A percentile compares a stretch with the other conserved stretches of the same genome.
Conservation (phyloP, 2,888 invertebrate genomes). For the Caenorhabditis sp. region DNA sequence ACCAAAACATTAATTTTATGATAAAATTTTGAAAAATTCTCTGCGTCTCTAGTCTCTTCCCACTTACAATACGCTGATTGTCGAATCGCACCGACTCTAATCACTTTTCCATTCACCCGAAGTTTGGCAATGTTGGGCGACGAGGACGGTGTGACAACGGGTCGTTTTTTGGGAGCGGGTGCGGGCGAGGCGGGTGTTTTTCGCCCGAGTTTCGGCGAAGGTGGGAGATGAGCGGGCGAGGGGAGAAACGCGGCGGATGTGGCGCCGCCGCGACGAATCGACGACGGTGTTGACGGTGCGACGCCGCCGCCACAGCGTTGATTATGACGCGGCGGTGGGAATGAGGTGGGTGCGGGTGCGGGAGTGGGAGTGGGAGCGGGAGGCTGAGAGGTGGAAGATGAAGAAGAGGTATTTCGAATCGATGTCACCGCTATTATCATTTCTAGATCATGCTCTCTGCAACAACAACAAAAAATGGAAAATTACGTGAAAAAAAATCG, state of each 20-base stretch:
- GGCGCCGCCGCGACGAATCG: slow-evolving; percentile 23
- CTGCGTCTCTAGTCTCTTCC: neutral
- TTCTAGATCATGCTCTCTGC: slow-evolving; percentile 30
- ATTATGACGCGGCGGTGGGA: slow-evolving; percentile 6
- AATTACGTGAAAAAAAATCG: neutral
- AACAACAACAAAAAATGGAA: slow-evolving; percentile 8
- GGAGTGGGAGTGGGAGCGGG: neutral
- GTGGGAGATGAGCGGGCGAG: slow-evolving; percentile 31
- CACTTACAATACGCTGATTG: slow-evolving; percentile 58
- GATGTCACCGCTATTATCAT: slow-evolving; percentile 44
- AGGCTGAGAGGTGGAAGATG: too few relatives aligned
- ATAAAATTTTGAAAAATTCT: neutral
- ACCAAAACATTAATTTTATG: neutral
- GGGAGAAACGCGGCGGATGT: slow-evolving; percentile 1
- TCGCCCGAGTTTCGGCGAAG: slow-evolving; percentile 36
- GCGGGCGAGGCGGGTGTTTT: slow-evolving; percentile 6
- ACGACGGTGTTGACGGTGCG: slow-evolving; percentile 27
- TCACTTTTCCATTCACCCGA: slow-evolving; percentile 30
- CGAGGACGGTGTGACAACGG: slow-evolving; percentile 1
- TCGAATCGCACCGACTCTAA: slow-evolving; percentile 48
- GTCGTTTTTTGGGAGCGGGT: slow-evolving; percentile 21
- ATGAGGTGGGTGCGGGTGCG: neutral
- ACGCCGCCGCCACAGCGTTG: too few relatives aligned
- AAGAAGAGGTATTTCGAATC: slow-evolving; percentile 11
- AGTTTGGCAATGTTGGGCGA: slow-evolving; percentile 33